Conservation (phyloP, 2,888 invertebrate genomes). For the Blomia tropicalis region DNA sequence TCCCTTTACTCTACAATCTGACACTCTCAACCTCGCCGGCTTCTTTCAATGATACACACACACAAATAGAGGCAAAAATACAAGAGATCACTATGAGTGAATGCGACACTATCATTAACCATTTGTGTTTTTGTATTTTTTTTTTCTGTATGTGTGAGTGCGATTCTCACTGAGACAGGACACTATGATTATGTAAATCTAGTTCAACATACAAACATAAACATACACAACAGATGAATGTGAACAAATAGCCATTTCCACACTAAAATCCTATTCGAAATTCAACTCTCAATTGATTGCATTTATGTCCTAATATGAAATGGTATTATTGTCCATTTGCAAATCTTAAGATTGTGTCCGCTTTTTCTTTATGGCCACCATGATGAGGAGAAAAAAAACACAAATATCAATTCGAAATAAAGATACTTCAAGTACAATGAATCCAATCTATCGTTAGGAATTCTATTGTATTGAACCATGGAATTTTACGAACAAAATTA, state of each 20-base stretch:
- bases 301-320: background rate
- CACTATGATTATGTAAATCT: constrained; percentile 13
- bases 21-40: too few species aligned
- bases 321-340: too few species aligned
- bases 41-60: too few species aligned
- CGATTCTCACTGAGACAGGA: background rate
- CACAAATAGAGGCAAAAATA: too few species aligned
- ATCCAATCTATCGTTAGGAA: too few species aligned
- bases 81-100: too few species aligned
- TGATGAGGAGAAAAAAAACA: background rate
- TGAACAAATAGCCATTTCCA: background rate
- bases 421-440: background rate
- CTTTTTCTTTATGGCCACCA: background rate
- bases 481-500: too few species aligned
- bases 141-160: background rate
- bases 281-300: background rate
- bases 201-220: constrained; percentile 5
- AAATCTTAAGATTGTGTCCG: too few species aligned
- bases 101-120: background rate
- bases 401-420: too few species aligned
- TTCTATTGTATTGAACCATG: too few species aligned
- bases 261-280: background rate
- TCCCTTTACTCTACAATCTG: too few species aligned
- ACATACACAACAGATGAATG: background rate
- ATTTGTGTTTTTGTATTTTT: constrained; percentile 1